phyloP scores from a whole-genome alignment of 53 echinoderm and acorn worm species.

The Actinopyga echinites region DNA sequence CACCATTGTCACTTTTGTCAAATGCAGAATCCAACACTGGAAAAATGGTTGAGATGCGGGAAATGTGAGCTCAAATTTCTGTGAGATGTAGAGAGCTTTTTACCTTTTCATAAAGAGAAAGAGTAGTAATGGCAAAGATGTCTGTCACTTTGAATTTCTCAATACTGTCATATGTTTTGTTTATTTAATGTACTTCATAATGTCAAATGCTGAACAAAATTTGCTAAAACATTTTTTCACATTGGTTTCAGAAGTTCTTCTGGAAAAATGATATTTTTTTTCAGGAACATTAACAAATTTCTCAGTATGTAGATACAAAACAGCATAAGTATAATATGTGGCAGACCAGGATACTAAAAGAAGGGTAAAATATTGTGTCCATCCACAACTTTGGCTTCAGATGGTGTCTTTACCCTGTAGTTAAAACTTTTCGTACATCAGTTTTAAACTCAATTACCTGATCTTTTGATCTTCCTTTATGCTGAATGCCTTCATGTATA shows the following conservation, averaged over 20 bases:
- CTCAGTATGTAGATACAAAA: background rate
- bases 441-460: too few species aligned
- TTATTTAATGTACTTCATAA: background rate
- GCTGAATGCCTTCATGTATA: too few species aligned
- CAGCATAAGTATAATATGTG: background rate
- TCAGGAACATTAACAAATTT: background rate
- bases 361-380: too few species aligned
- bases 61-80: constrained; percentile 29
- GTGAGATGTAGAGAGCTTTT: background rate
- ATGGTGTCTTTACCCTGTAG: too few species aligned
- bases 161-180: background rate
- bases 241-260: too few species aligned
- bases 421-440: too few species aligned
- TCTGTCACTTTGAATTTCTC: constrained; percentile 12
- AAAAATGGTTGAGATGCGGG: background rate
- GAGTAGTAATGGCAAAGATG: background rate
- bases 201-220: constrained; percentile 2
- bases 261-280: too few species aligned
- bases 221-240: too few species aligned
- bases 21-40: background rate
- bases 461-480: too few species aligned
- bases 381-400: too few species aligned
- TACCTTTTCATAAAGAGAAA: background rate
- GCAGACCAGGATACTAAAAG: too few species aligned
- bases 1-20: background rate